Percentiles rank a stretch among this genome's conserved stretches.
Evolutionary conservation across 1,140 invertebrate genomes (phyloP).

Genomic region (Drosophila tani): DNA sequence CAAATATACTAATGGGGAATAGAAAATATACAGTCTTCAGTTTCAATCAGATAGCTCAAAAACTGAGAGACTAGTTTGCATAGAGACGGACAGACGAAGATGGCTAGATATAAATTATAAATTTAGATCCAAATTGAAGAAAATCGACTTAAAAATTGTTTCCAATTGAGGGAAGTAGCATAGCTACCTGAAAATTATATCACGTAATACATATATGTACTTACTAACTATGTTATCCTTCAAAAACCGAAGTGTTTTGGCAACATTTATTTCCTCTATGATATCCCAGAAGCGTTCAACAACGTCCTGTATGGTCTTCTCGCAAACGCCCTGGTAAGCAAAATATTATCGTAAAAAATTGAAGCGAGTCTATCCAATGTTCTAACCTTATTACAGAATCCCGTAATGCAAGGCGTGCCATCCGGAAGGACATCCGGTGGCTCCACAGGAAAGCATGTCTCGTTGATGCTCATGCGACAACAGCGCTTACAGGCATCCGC

Average conservation of each 20-base stretch:
- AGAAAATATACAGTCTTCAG: too few species aligned
- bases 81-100: too few species aligned
- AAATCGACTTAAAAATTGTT: too few species aligned
- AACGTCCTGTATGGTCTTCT: slow-evolving; percentile 97
- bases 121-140: too few species aligned
- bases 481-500: slow-evolving; percentile 87
- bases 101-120: too few species aligned
- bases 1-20: too few species aligned
- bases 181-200: background rate
- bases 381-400: slow-evolving; percentile 95
- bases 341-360: background rate
- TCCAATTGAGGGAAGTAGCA: too few species aligned
- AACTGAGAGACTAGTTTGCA: too few species aligned
- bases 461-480: slow-evolving; percentile 95
- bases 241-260: slow-evolving; percentile 94
- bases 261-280: slow-evolving; percentile 98
- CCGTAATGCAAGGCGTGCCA: slow-evolving; percentile 97
- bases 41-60: too few species aligned
- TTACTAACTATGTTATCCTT: slow-evolving; percentile 94
- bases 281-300: slow-evolving; percentile 98
- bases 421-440: slow-evolving; percentile 95
- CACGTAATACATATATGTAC: slow-evolving; percentile 26
- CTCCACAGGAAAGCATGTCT: slow-evolving; percentile 95
- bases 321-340: slow-evolving; percentile 92
- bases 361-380: background rate